Base-by-base conservation (phyloP, 2,888 invertebrate species). In the Dorcus parallelipipedus region DNA sequence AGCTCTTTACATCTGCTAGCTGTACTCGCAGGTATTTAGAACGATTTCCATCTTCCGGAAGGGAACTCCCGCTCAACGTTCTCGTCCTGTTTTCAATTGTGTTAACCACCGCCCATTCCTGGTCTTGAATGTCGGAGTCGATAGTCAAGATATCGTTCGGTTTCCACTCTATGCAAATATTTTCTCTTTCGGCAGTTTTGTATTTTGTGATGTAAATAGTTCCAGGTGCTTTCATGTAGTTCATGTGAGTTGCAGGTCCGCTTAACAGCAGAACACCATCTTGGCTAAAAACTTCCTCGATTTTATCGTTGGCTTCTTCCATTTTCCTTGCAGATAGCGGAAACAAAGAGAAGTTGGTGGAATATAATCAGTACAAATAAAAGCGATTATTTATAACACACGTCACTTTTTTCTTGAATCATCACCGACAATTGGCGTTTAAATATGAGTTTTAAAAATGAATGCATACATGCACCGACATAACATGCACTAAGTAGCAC, bases 41-140 rank as follows among this genome's bases (percentile, higher is more conserved):
- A 52, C 82, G 80, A 47, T 75, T 78, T 43, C 76, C 70, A 49
- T 77, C 76, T 53, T 81, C 63, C 60, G 79, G 59, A 66, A 78
- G 66, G 74, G 76, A 73, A 68, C 79, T 83, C 9, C 83, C 84
- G 67, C 85, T 85, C 3, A 83, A 73, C 0, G 86, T 86, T 52
- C 86, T 80, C 52, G 84, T 83, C 54, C 87, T 81, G 56, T 86
- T 84, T 54, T 85, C 86, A 67, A 86, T 87, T 45, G 90, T 88
- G 70, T 91, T 89, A 14, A 93, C 91, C 56, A 93, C 82, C 0
- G 91, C 90, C 93, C 93, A 93, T 71, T 91, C 92, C 70, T 90
- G 89, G 71, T 90, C 90, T 69, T 89, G 90, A 1, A 85, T 85
- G 65, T 90, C 90, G 0, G 87, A 86, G 66, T 91, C 89, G 9